phyloP scores from a whole-genome alignment of 2,797 vertebrate species.

The Sebastes paucispinis region DNA sequence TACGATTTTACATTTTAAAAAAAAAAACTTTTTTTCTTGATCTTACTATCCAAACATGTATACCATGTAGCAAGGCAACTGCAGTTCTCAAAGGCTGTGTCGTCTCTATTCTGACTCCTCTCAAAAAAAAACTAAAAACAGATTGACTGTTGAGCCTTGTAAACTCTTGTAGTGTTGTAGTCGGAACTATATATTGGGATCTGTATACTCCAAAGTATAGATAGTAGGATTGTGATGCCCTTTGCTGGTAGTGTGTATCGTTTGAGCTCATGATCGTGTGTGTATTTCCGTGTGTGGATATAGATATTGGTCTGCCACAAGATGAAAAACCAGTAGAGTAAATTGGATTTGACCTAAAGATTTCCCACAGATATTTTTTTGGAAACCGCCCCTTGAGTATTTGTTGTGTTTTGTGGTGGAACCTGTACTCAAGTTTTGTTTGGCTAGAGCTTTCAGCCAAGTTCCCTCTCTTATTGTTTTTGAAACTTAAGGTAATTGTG shows the following conservation, averaged over 20 bases:
- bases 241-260: constrained; percentile 60
- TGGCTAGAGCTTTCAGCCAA: constrained; percentile 39
- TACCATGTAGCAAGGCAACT: constrained; percentile 75
- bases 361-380: constrained; percentile 31
- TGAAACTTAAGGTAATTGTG: constrained; percentile 16
- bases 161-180: constrained; percentile 67
- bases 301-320: constrained; percentile 52
- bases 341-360: constrained; percentile 58
- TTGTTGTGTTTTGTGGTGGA: constrained; percentile 51
- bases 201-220: constrained; percentile 71
- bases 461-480: constrained; percentile 14
- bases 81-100: constrained; percentile 77
- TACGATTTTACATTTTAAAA: constrained; percentile 69
- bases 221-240: constrained; percentile 67
- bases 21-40: constrained; percentile 42
- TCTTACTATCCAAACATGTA: constrained; percentile 64
- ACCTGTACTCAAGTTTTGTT: constrained; percentile 39
- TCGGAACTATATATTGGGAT: constrained; percentile 65
- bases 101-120: constrained; percentile 72
- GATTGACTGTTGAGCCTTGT: constrained; percentile 62
- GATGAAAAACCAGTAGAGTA: constrained; percentile 54
- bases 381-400: constrained; percentile 22
- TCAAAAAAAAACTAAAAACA: constrained; percentile 45
- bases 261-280: constrained; percentile 55
- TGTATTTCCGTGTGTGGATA: constrained; percentile 70